phyloP scores from a whole-genome alignment of 2,888 invertebrate genomes.

The Deroplatys truncata region DNA sequence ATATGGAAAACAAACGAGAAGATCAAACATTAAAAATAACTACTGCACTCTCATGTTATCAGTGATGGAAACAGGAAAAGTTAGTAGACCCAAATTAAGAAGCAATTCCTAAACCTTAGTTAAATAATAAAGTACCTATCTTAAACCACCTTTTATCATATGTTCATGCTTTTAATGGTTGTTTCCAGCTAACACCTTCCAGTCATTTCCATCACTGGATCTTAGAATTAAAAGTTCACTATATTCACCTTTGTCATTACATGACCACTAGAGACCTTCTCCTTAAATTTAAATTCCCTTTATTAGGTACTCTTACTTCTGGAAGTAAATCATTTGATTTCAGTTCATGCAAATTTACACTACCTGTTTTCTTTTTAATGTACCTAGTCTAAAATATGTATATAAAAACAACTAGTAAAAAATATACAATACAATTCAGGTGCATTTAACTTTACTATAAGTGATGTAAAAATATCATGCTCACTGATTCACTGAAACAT shows the following conservation, averaged over 20 bases:
- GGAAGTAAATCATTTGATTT: neutral
- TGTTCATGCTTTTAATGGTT: neutral
- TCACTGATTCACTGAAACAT: neutral
- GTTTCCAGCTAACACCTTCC: neutral
- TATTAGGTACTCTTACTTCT: neutral
- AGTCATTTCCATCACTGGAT: neutral
- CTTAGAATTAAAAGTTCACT: neutral
- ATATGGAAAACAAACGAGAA: slow-evolving; percentile 33
- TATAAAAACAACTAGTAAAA: neutral
- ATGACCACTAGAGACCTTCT: neutral
- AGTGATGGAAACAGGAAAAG: slow-evolving; percentile 12
- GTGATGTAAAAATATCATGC: neutral
- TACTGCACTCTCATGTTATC: slow-evolving; percentile 4
- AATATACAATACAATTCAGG: neutral
- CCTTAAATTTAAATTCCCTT: neutral
- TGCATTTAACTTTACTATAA: neutral
- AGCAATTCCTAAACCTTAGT: neutral
- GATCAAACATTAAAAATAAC: slow-evolving; percentile 23
- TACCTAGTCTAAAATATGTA: neutral
- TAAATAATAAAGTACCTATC: neutral
- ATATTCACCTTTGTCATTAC: neutral
- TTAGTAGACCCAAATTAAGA: neutral
- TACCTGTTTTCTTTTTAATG: neutral
- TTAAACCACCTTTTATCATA: neutral
- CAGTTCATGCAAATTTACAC: neutral